phyloP scores from a whole-genome alignment of 2,888 invertebrate genomes.

The Ptilodon capucinus region DNA sequence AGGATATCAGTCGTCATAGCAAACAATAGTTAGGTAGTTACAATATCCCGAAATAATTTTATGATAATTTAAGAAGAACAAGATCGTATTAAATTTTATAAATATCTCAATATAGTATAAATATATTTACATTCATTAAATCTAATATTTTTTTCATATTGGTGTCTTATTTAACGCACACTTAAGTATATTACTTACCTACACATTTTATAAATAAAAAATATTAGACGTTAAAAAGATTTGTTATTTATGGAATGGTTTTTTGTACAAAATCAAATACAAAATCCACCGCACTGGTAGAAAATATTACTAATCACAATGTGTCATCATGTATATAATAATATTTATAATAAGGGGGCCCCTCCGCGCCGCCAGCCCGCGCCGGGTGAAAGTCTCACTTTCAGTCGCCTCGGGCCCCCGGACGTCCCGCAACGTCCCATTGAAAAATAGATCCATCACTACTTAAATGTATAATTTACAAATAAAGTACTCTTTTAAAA shows the following conservation, averaged over 20 bases:
- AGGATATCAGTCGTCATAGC: constrained; percentile 61
- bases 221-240: constrained; percentile 72
- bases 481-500: constrained; percentile 78
- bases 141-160: constrained; percentile 76
- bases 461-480: constrained; percentile 81
- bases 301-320: constrained; percentile 72
- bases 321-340: constrained; percentile 55
- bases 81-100: constrained; percentile 81
- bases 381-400: constrained; percentile 75
- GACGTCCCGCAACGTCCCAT: constrained; percentile 51
- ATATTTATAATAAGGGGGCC: no score
- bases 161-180: constrained; percentile 81
- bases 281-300: constrained; percentile 70
- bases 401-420: constrained; percentile 47
- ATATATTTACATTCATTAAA: constrained; percentile 80
- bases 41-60: constrained; percentile 64
- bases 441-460: constrained; percentile 81
- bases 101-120: constrained; percentile 81
- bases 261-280: constrained; percentile 80
- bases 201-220: constrained; percentile 71
- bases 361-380: constrained; percentile 23
- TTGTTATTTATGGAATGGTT: constrained; percentile 77
- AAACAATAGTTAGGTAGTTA: no score
- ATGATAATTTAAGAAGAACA: constrained; percentile 78
- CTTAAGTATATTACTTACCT: constrained; percentile 67